Evolutionary conservation across 1,140 invertebrate genomes (phyloP), one percentile per base, ranked within the genome.

Genomic region (Halictus rubicundus): DNA sequence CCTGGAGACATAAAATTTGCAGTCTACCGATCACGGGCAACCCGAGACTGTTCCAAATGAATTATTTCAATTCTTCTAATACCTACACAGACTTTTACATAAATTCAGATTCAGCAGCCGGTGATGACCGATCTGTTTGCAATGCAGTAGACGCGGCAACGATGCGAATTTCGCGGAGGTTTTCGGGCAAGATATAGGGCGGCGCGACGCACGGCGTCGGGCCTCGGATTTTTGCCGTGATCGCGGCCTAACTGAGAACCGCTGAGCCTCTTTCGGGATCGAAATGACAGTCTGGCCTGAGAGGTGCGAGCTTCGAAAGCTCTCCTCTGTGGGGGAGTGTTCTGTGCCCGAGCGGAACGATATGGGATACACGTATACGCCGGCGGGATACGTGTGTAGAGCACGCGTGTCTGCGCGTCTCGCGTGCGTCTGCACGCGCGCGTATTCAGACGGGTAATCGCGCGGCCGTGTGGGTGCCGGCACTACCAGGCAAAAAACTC

Each of bases 401-500:
- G n/a, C 61, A 16, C 49, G 49, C 49, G 16, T 16, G 49, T 16
- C 3, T 16, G 49, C 49, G 49, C 37, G 9, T 57, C 42, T 2
- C 46, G n/a, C 37, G 60, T 9, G 61, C 49, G 6, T 32, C 54
- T 52, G 68, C 78, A 65, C 42, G 46, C 32, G n/a, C 63, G 70
- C 71, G 54, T 60, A 54, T 64, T 46, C 68, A 78, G 69, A 72
- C 32, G 76, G 61, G 59, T 80, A 84, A 79, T 85, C 84, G 69
- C 68, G 59, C 63, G 63, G 73, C 77, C 64, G 88, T 86, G 84
- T 79, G 76, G 72, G 83, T 89, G 79, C 83, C 82, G 81, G 82
- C 70, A 82, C 78, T 80, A 83, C 78, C 81, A 81, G 78, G 74
- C 64, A 90, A 90, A 90, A 89, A 84, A 88, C 80, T 89, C 86